phyloP scores from a whole-genome alignment of 2,888 invertebrate species.

The Scaptomyza reducta region DNA sequence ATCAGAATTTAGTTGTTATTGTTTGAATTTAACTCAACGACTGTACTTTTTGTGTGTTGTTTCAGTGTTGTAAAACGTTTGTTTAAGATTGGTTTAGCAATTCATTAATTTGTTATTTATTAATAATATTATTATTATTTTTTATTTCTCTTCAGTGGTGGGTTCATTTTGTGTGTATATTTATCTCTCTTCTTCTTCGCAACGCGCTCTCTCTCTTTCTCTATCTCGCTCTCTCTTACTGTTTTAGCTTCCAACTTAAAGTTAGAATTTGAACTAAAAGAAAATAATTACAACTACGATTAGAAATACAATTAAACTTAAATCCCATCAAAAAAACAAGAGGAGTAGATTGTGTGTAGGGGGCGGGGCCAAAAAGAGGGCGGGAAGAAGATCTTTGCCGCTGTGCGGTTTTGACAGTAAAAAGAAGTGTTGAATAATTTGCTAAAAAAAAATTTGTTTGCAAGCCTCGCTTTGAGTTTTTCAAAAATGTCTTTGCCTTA shows the following conservation, averaged over 20 bases:
- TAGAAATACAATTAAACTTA: conserved; percentile 10
- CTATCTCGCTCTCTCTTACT: conserved; percentile 17
- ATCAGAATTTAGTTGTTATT: conserved; percentile 33
- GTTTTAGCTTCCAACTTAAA: conserved; percentile 55
- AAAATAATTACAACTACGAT: conserved; percentile 31
- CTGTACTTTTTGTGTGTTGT: conserved; percentile 46
- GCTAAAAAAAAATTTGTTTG: conserved; percentile 23
- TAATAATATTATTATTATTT: conserved; percentile 9
- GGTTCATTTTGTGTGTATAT: conserved; percentile 72
- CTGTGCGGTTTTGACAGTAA: conserved; percentile 26
- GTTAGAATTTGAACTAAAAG: conserved; percentile 48
- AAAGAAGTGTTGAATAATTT: conserved; percentile 45
- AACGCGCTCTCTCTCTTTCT: conserved; percentile 29
- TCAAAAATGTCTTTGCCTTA: conserved; percentile 48
- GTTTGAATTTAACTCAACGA: conserved; percentile 65
- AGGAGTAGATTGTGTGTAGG: background rate
- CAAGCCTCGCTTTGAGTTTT: conserved; percentile 69
- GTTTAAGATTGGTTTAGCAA: conserved; percentile 55
- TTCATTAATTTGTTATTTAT: conserved; percentile 25
- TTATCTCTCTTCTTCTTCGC: conserved; percentile 33
- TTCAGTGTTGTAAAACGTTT: conserved; percentile 22
- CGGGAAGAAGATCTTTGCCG: conserved; percentile 14
- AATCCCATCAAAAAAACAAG: conserved; percentile 2
- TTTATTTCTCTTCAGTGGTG: conserved; percentile 58
- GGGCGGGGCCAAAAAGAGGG: background rate